Percentiles rank a stretch among this genome's conserved stretches.
Conservation (phyloP, 2,113 vertebrate species). For the Canis aureus region DNA sequence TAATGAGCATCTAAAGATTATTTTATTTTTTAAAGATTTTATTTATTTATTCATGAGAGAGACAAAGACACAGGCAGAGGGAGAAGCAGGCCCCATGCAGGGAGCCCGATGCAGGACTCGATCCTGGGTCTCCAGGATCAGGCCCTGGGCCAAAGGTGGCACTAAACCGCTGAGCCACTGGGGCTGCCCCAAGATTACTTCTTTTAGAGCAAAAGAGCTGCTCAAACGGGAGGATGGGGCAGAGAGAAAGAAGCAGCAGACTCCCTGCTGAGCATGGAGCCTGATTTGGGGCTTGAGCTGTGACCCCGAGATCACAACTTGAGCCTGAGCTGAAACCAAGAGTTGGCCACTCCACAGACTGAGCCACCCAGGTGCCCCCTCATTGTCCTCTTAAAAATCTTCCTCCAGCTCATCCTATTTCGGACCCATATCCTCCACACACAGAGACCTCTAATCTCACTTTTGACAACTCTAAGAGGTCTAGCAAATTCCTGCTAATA, state of each 20-base stretch:
- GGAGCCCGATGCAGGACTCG: no score
- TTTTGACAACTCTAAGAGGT: not conserved
- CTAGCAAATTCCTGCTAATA: conserved; percentile 3
- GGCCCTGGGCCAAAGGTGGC: no score
- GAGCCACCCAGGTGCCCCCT: not conserved
- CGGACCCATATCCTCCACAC: not conserved
- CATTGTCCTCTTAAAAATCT: not conserved
- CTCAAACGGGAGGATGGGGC: not conserved
- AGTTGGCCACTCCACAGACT: not conserved
- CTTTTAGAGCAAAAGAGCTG: not conserved
- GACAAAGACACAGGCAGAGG: no score
- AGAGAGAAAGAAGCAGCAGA: not conserved
- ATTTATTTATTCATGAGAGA: no score
- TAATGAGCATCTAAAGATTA: no score
- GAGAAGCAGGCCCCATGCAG: no score
- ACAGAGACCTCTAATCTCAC: not conserved
- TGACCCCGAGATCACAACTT: not conserved
- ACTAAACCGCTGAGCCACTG: no score
- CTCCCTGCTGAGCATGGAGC: not conserved
- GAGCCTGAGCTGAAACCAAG: not conserved
- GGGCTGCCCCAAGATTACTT: not conserved
- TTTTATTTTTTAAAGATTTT: no score
- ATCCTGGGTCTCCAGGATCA: no score
- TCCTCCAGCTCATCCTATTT: not conserved
- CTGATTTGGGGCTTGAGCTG: not conserved